phyloP scores from a whole-genome alignment of 2,888 invertebrate genomes.

The Anoplius nigerrimus region DNA sequence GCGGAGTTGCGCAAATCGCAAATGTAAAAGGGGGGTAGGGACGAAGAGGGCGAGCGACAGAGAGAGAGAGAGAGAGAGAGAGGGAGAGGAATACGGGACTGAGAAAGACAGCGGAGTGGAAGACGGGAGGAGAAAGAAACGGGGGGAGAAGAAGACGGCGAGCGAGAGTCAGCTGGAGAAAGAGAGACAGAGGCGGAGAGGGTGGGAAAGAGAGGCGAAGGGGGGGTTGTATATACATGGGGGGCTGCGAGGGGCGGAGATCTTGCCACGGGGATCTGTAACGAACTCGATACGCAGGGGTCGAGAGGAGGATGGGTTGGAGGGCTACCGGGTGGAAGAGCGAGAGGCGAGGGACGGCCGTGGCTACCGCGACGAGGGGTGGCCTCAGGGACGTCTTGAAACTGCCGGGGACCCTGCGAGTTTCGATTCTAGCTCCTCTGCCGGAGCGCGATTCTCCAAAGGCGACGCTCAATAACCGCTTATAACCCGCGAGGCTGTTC shows the following conservation, averaged over 20 bases:
- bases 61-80: conserved; percentile 22
- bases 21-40: conserved; percentile 31
- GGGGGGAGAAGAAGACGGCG: too few relatives aligned
- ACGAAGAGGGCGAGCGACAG: conserved; percentile 7
- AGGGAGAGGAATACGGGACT: conserved; percentile 13
- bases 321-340: conserved; percentile 24
- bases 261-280: conserved; percentile 71
- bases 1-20: conserved; percentile 59
- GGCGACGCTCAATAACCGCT: neutral
- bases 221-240: conserved; percentile 21
- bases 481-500: too few relatives aligned
- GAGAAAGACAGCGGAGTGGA: conserved; percentile 12
- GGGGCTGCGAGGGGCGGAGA: conserved; percentile 57
- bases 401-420: conserved; percentile 41
- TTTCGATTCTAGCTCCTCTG: neutral
- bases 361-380: conserved; percentile 46
- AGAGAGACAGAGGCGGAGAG: conserved; percentile 21
- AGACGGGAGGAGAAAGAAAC: neutral
- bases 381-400: conserved; percentile 52
- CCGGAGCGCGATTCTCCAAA: neutral
- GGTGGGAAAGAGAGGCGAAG: conserved; percentile 7
- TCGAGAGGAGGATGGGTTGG: conserved; percentile 39
- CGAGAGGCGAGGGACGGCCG: conserved; percentile 28
- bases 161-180: conserved; percentile 1
- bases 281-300: conserved; percentile 71